phyloP scores from a whole-genome alignment of 2,113 vertebrate genomes.

The Motacilla alba region DNA sequence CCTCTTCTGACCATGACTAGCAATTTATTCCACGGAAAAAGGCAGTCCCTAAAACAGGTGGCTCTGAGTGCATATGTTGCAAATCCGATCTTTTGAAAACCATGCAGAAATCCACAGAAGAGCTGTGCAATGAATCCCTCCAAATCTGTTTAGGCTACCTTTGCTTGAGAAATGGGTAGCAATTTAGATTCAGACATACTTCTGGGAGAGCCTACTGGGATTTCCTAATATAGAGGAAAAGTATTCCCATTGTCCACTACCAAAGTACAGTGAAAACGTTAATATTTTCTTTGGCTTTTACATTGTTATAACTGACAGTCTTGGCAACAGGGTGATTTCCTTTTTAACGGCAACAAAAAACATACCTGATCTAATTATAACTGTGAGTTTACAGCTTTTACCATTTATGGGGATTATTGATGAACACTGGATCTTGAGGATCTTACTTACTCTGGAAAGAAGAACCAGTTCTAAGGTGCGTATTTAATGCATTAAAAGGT shows the following conservation, averaged over 20 bases:
- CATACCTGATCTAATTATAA: constrained; percentile 70
- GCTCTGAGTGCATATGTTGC: background rate
- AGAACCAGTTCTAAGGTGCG: background rate
- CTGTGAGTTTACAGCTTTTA: constrained; percentile 56
- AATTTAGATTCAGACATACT: background rate
- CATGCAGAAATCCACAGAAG: background rate
- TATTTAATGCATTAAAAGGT: background rate
- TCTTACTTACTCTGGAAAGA: constrained; percentile 16
- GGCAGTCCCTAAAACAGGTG: background rate
- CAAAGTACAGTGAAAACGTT: constrained; percentile 62
- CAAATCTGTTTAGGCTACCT: background rate
- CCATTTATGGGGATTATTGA: constrained; percentile 52
- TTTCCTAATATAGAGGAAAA: constrained; percentile 52
- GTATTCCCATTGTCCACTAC: constrained; percentile 51
- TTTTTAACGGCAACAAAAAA: constrained; percentile 68
- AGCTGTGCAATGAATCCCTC: background rate
- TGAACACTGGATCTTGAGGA: constrained; percentile 16
- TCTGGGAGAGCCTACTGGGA: constrained; percentile 10
- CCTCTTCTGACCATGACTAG: background rate
- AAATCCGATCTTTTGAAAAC: background rate
- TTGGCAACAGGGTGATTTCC: constrained; percentile 53
- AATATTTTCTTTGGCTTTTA: constrained; percentile 66
- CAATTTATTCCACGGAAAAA: background rate
- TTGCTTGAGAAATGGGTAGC: background rate
- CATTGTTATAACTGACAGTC: constrained; percentile 69